Evolutionary conservation across 2,888 invertebrate species (phyloP), one percentile per base, ranked within the genome.

Genomic region (Baronia brevicornis): DNA sequence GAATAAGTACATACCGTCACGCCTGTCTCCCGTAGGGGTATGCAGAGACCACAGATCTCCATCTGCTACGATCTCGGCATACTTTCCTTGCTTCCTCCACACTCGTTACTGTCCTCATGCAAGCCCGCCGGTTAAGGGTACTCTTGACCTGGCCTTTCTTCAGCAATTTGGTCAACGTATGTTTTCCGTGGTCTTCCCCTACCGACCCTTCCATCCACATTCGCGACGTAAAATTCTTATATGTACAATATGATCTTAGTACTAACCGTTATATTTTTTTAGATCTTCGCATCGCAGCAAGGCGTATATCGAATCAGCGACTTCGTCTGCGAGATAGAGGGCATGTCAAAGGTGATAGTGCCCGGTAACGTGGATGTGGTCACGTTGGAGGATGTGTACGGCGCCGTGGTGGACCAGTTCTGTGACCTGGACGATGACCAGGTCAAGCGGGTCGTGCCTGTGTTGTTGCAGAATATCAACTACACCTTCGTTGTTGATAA

Each of bases 391-490:
- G 77, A 75, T 29, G 70, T 74, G 7, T 54, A 54, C 9, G 69
- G 55, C 0, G 75, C 75, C 5, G 62, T 85, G n/a, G 60, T 65
- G 3, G 68, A 72, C 0, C 75, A 80, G 53, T 71, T 87, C 50
- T 88, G 88, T 24, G 65, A 58, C 0, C 42, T 87, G n/a, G 43
- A 51, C 1, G 80, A 85, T 10, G 50, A 61, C 0, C 61, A 58
- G 4, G 74, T 66, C 1, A 75, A 77, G 51, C 67, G 71, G 12
- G 51, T 85, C 4, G 39, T 82, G 1, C 56, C 73, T 0, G 67
- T 71, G 8, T 54, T 87, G 3, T 36, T 85, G 7, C 68, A 63
- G 19, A 84, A 84, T 31, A 43, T 87, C 2, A 84, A 87, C 33
- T 78, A 55, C 15, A 63, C 49, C 2, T 41, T 60, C 13, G 39